These are phyloP conservation scores for Heterodera carotae DNA, from an alignment of 1,140 invertebrate genomes.

Conservation along the genomic window DNA sequence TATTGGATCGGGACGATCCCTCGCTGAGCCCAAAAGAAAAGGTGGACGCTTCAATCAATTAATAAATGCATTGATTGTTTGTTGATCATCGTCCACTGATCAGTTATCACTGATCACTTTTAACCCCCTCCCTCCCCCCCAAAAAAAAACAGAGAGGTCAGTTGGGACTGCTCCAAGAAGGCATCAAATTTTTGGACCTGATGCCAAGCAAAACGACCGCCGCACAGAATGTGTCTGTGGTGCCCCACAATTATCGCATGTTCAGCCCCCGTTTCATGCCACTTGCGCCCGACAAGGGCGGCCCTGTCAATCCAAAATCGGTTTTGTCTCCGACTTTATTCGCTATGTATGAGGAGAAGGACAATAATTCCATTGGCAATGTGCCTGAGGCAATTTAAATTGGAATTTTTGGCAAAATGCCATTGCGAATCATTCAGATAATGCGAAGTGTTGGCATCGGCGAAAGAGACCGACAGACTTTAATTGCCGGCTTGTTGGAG, in stretches of 20 bases:
- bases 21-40: slow-evolving; percentile 20
- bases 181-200: slow-evolving; percentile 14
- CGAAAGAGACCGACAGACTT: slow-evolving; percentile 16
- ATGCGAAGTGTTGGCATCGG: slow-evolving; percentile 13
- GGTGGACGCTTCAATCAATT: slow-evolving; percentile 2
- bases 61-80: no score
- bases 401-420: neutral
- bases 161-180: slow-evolving; percentile 16
- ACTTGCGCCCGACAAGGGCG: slow-evolving; percentile 28
- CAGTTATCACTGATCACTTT: neutral
- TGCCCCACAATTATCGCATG: slow-evolving; percentile 15
- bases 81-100: no score
- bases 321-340: slow-evolving; percentile 21
- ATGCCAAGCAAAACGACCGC: slow-evolving; percentile 4
- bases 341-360: slow-evolving; percentile 26
- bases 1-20: slow-evolving; percentile 18
- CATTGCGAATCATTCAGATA: slow-evolving; percentile 5
- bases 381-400: slow-evolving; percentile 18
- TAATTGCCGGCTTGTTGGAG: slow-evolving; percentile 21
- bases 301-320: slow-evolving; percentile 12
- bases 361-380: slow-evolving; percentile 18
- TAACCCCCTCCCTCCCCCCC: neutral
- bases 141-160: neutral
- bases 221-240: neutral
- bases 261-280: slow-evolving; percentile 29